Conservation (phyloP, 2,797 vertebrate genomes). For the Prunella strophiata region DNA sequence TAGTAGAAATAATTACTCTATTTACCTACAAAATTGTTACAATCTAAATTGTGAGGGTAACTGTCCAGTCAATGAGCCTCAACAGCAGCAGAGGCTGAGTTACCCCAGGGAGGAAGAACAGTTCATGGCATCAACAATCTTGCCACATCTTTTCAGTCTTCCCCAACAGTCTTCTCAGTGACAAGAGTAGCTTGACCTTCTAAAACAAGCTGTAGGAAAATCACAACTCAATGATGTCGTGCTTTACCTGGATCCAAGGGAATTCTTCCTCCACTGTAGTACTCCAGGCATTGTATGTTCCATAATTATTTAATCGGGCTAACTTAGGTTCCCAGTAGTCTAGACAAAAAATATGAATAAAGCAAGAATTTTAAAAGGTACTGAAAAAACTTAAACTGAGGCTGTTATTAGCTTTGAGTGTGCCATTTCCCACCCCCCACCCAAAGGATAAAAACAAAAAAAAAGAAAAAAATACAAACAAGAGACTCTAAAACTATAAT, state of each 20-base stretch:
- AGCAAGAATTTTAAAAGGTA: neutral
- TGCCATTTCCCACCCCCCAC: neutral
- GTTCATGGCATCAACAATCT: neutral
- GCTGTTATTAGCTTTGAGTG: neutral
- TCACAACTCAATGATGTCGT: neutral
- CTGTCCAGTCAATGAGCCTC: neutral
- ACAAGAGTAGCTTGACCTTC: neutral
- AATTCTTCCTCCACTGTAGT: slow-evolving; percentile 48
- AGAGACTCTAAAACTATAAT: neutral
- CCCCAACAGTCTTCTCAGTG: neutral
- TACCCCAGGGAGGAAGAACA: neutral
- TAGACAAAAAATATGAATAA: slow-evolving; percentile 51
- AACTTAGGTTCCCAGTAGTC: slow-evolving; percentile 88
- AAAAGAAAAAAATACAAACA: neutral
- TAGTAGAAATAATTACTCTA: neutral
- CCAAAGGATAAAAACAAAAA: neutral
- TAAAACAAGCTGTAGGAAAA: neutral
- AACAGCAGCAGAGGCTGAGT: neutral
- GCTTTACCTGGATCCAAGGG: slow-evolving; percentile 90
- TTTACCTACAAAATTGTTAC: neutral
- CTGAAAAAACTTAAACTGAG: neutral
- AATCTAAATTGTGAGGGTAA: neutral
- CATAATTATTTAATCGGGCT: slow-evolving; percentile 88
- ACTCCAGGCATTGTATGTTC: slow-evolving; percentile 95
- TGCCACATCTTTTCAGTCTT: neutral